Conservation (phyloP, 2,888 invertebrate species). For the Craniophora ligustri region DNA sequence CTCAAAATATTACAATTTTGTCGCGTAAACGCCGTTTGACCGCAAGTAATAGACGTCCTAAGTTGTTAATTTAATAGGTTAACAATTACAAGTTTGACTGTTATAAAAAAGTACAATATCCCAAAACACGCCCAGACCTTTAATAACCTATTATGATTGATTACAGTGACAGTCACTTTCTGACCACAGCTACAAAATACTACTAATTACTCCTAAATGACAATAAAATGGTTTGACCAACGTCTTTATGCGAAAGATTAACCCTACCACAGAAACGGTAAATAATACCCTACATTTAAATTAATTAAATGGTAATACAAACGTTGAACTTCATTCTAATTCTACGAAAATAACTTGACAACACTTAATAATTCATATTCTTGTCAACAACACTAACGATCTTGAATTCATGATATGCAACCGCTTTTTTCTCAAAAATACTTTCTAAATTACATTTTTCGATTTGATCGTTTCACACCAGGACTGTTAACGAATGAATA, state of each 20-base stretch:
- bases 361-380: conserved; percentile 21
- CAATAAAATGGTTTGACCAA: conserved; percentile 19
- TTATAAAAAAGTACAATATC: conserved; percentile 24
- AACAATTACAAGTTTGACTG: conserved; percentile 5
- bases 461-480: conserved; percentile 33
- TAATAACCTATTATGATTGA: conserved; percentile 6
- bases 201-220: conserved; percentile 10
- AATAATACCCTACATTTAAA: conserved; percentile 10
- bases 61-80: not conserved
- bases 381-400: conserved; percentile 9
- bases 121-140: conserved; percentile 18
- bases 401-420: conserved; percentile 3
- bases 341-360: conserved; percentile 15
- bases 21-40: not conserved
- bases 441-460: not conserved
- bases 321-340: conserved; percentile 1
- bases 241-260: not conserved
- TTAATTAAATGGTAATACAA: conserved; percentile 4
- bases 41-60: not conserved
- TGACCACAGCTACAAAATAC: conserved; percentile 16
- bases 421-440: conserved; percentile 12
- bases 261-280: conserved; percentile 2
- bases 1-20: not conserved
- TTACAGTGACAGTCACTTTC: not conserved
- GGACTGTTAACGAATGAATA: conserved; percentile 7